Evolutionary conservation across 2,797 vertebrate genomes (phyloP), one percentile per base, ranked within the genome.

Genomic region (Argentina silus): DNA sequence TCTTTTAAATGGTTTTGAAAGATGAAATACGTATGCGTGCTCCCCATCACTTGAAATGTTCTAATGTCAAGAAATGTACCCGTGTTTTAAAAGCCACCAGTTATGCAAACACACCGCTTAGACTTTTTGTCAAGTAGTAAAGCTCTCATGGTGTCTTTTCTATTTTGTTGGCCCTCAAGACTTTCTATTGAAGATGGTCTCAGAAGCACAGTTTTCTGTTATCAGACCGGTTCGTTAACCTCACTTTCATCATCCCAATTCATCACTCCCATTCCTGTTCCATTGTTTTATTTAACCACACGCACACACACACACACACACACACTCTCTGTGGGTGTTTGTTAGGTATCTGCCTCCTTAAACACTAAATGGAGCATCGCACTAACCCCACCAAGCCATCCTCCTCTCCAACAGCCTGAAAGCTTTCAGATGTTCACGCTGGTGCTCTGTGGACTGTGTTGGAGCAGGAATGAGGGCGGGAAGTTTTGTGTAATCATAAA

Each of bases 401-500:
- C 55, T 56, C 7, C 56, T 23, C 56, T 23, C 17, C 10, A 17
- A 10, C 27, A 43, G 17, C 55, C 10, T 83, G 76, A 86, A 67
- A 70, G 74, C 74, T 80, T 80, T 88, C 86, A 85, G 74, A 88
- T 87, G 89, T 87, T 90, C 86, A 83, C 80, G 80, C 73, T 64
- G 27, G 27, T 36, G 27, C 27, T 36, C 27, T 36, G 27, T 36
- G 86, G 84, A 78, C 78, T 64, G 70, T 51, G 74, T 84, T 14
- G n/a, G n/a, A 23, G 10, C 27, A 19, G 76, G 83, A 86, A 83
- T 78, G 74, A 78, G 77, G 83, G 81, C 78, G 79, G 77, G 77
- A 80, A 85, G 85, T 84, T 86, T 87, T 81, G 78, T 84, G 86
- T 86, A 90, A 86, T 11, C 89, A 85, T 85, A 76, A 80, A 81